phyloP scores from a whole-genome alignment of 1,140 invertebrate species.

The Neelides sp. region DNA sequence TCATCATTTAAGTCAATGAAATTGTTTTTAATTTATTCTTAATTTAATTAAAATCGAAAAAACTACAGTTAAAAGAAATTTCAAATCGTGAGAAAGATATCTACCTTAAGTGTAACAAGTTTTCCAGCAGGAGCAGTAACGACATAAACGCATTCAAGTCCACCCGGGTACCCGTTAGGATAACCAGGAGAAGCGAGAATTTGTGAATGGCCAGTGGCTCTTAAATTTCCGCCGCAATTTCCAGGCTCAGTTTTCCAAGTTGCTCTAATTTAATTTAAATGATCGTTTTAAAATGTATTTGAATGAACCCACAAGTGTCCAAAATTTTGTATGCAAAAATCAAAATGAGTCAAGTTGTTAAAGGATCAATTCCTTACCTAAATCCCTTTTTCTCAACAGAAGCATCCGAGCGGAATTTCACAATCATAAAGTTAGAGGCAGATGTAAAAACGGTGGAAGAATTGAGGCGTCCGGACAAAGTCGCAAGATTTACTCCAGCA shows the following conservation, averaged over 20 bases:
- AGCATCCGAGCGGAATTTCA: slow-evolving; percentile 88
- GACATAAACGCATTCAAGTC: slow-evolving; percentile 83
- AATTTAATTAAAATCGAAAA: slow-evolving; percentile 1
- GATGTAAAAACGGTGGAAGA: slow-evolving; percentile 75
- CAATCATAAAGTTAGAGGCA: slow-evolving; percentile 94
- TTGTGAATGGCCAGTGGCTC: slow-evolving; percentile 69
- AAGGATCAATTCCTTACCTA: slow-evolving; percentile 43
- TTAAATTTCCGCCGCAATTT: slow-evolving; percentile 67
- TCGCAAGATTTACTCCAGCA: slow-evolving; percentile 77
- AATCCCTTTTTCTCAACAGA: slow-evolving; percentile 89
- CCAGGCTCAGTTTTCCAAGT: slow-evolving; percentile 89
- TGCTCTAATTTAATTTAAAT: too few relatives aligned
- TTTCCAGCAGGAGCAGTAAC: slow-evolving; percentile 75
- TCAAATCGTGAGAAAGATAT: slow-evolving; percentile 1
- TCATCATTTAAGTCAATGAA: background rate
- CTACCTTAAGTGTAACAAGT: slow-evolving; percentile 70
- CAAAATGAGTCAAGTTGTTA: too few relatives aligned
- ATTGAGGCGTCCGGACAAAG: slow-evolving; percentile 77
- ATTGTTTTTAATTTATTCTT: background rate
- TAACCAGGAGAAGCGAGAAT: slow-evolving; percentile 76
- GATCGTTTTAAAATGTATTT: too few relatives aligned
- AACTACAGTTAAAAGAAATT: slow-evolving; percentile 1
- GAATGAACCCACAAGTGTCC: too few relatives aligned
- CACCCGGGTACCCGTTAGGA: slow-evolving; percentile 81
- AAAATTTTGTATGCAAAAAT: too few relatives aligned